These are phyloP conservation scores for Chloropsis hardwickii DNA, from an alignment of 2,113 vertebrate genomes.

Conservation along the genomic window DNA sequence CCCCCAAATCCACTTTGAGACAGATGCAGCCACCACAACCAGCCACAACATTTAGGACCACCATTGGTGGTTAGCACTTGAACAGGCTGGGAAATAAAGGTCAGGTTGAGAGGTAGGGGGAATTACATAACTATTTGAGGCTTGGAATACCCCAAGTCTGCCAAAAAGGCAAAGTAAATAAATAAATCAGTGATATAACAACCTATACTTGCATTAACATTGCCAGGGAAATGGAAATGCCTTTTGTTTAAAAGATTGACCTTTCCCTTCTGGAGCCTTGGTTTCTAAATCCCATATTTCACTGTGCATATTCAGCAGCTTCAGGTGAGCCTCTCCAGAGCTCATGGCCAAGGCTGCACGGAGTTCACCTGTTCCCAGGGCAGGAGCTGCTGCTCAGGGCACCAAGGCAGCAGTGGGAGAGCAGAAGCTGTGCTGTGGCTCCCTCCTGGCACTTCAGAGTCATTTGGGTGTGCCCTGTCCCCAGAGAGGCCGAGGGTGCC, in stretches of 20 bases:
- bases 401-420: accelerated
- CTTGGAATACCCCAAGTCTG: not conserved
- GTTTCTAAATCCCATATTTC: not conserved
- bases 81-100: not conserved
- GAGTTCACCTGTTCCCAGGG: not conserved
- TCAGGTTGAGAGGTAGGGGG: not conserved
- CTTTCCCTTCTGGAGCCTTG: not conserved
- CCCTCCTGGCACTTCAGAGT: not conserved
- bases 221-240: not conserved
- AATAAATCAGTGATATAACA: not conserved
- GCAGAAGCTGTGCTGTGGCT: not conserved
- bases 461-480: not conserved
- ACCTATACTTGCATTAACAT: not conserved
- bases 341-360: accelerated
- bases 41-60: not conserved
- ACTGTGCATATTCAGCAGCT: not conserved
- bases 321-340: not conserved
- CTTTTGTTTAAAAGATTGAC: not conserved
- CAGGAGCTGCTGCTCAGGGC: not conserved
- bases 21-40: accelerated
- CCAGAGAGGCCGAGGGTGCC: not conserved
- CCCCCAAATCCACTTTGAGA: not conserved
- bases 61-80: not conserved
- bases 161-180: not conserved
- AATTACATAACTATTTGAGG: not conserved